Percentiles rank a stretch among this genome's conserved stretches.
phyloP scores from a whole-genome alignment of 1,140 invertebrate species.

The Hylyphantes graminicola region DNA sequence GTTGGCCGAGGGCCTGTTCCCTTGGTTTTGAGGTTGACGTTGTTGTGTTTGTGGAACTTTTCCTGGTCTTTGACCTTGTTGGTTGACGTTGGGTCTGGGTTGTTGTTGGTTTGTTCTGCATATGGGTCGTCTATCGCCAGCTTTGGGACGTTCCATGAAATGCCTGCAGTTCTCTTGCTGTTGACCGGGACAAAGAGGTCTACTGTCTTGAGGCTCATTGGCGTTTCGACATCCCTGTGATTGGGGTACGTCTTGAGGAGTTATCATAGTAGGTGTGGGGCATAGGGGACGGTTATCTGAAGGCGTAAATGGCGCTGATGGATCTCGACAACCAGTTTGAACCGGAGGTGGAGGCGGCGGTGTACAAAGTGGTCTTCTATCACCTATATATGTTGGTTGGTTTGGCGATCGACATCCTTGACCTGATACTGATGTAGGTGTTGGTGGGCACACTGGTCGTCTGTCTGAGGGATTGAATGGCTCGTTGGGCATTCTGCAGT shows the following conservation, averaged over 20 bases:
- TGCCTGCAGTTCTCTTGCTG: conserved; percentile 8
- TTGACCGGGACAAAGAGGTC: conserved; percentile 35
- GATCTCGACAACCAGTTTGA: conserved; percentile 27
- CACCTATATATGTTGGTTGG: conserved; percentile 49
- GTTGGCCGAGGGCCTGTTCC: conserved; percentile 4
- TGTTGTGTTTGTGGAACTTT: conserved; percentile 14
- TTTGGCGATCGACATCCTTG: conserved; percentile 36
- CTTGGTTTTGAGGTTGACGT: conserved; percentile 1
- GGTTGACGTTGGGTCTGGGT: conserved; percentile 4
- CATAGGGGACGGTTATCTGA: conserved; percentile 44
- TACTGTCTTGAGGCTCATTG: conserved; percentile 34
- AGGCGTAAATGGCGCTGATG: conserved; percentile 37
- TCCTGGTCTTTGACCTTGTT: not conserved
- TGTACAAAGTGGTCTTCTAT: conserved; percentile 40
- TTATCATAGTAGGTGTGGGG: not conserved
- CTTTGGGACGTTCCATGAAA: conserved; percentile 29
- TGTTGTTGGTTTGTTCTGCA: conserved; percentile 32
- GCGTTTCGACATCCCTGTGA: conserved; percentile 6
- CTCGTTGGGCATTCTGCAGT: conserved; percentile 18
- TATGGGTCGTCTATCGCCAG: conserved; percentile 46
- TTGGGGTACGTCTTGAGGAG: not conserved
- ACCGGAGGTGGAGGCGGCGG: conserved; percentile 7
- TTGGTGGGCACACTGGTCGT: conserved; percentile 32
- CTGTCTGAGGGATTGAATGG: conserved; percentile 45
- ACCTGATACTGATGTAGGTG: not conserved